These are phyloP conservation scores for Euzetes globulus DNA, from an alignment of 2,888 invertebrate species.

Conservation along the genomic window DNA sequence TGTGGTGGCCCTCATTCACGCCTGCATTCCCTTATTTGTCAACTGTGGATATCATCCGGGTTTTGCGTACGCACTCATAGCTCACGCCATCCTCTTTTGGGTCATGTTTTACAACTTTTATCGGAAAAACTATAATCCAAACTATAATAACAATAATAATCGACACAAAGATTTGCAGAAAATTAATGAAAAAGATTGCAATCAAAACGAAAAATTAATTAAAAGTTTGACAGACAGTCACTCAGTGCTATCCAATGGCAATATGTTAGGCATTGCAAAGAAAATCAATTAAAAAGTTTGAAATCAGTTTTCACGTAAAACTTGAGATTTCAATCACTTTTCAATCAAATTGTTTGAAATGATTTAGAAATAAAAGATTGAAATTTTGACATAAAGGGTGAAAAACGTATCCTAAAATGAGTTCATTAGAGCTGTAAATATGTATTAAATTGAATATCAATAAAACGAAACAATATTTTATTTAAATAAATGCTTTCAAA, in stretches of 20 bases:
- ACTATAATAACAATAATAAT: not conserved
- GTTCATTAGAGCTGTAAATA: no score
- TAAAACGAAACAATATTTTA: no score
- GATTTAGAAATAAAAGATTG: no score
- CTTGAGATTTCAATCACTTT: no score
- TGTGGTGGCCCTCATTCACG: conserved; percentile 40
- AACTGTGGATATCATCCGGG: conserved; percentile 48
- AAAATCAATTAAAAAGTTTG: not conserved
- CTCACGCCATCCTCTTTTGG: conserved; percentile 49
- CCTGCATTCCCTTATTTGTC: conserved; percentile 44
- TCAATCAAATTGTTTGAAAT: no score
- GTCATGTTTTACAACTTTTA: conserved; percentile 50
- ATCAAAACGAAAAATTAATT: not conserved
- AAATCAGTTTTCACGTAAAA: not conserved
- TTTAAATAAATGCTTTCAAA: no score
- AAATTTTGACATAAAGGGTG: no score
- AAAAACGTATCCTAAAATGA: no score
- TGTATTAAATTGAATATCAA: no score
- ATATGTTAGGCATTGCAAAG: not conserved
- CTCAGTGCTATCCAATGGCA: not conserved
- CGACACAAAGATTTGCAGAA: not conserved
- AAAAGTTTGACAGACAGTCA: not conserved
- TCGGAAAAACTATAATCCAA: conserved; percentile 45
- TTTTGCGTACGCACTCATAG: conserved; percentile 49
- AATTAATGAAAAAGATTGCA: not conserved